These are phyloP conservation scores for Mizuhopecten yessoensis DNA, from an alignment of 1,140 invertebrate genomes.

Conservation along the genomic window DNA sequence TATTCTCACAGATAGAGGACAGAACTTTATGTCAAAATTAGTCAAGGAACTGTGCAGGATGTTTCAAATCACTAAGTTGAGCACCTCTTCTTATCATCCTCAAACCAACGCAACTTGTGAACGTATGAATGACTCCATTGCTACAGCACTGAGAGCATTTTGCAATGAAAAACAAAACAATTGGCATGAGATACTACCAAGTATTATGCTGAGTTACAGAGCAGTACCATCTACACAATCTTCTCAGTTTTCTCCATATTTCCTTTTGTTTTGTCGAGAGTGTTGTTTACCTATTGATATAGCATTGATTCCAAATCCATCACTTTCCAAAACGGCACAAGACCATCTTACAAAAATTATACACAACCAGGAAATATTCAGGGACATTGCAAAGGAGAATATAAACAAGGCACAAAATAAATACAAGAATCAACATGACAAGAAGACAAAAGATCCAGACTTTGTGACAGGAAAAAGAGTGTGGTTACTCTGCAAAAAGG, in stretches of 20 bases:
- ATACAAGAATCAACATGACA: conserved; percentile 54
- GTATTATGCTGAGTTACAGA: background rate
- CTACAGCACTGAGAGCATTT: conserved; percentile 46
- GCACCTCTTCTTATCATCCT: conserved; percentile 54
- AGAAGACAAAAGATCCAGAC: conserved; percentile 46
- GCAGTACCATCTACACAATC: background rate
- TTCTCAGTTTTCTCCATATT: background rate
- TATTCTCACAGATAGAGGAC: conserved; percentile 47
- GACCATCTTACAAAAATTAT: too few species aligned
- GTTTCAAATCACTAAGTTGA: conserved; percentile 46
- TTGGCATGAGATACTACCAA: background rate
- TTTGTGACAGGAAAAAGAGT: conserved; percentile 51
- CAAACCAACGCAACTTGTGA: conserved; percentile 52
- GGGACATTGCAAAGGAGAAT: too few species aligned
- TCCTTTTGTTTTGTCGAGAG: conserved; percentile 46
- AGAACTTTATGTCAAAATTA: too few species aligned
- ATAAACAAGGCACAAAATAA: conserved; percentile 46
- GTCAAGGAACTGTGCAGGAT: conserved; percentile 49
- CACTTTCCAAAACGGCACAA: too few species aligned
- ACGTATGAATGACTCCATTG: conserved; percentile 42
- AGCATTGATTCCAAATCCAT: conserved; percentile 53
- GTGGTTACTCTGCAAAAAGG: conserved; percentile 23
- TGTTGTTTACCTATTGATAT: conserved; percentile 56
- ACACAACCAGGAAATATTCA: too few species aligned
- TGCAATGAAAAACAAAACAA: conserved; percentile 50